Base-by-base conservation (phyloP, 1,140 invertebrate species). In the Centruroides sculpturatus region DNA sequence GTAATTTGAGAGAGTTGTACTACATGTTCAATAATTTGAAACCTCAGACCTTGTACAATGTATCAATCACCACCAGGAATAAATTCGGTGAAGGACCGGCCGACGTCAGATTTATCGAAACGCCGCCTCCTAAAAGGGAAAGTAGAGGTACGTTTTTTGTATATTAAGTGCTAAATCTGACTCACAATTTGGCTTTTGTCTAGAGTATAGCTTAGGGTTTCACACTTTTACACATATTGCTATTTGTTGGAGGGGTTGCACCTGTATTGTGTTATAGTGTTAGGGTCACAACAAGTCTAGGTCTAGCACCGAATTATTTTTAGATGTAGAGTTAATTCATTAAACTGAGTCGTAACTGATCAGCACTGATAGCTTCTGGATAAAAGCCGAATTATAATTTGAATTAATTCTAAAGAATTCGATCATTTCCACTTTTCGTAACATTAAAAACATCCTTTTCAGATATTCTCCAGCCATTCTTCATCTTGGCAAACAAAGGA, bases 31-130 rank as follows among this genome's bases (percentile, higher is more conserved):
- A 82, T 77, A 83, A 87, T 68, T 75, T 93, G 35, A 75, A 80
- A 62, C 80, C 88, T 0, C 79, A 80, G n/a, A 81, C 82, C 11
- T 82, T 83, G 62, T 94, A 93, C 70, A 80, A 80, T 7, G 76
- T 93, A 3, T 81, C 82, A 4, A 77, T 94, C 9, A 80, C 83
- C 0, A 89, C 89, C 79, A 78, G 84, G 66, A 95, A 93, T 71
- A 77, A 78, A 1, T 80, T 82, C 35, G 91, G 90, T 0, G 83
- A 87, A 69, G 89, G 90, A 23, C 87, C 87, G 0, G 71, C 79
- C 3, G 79, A 81, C 3, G 75, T 74, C 4, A 78, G 79, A 5
- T 73, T 76, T 47, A 80, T 87, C 10, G 78, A 78, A 4, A 91
- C 88, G 3, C 81, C 82, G 3, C n/a, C 41, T 41, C 41, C 61